Evolutionary conservation across 2,113 vertebrate species (phyloP), one percentile per base, ranked within the genome.

Genomic region (Forbesichthys agassizii): DNA sequence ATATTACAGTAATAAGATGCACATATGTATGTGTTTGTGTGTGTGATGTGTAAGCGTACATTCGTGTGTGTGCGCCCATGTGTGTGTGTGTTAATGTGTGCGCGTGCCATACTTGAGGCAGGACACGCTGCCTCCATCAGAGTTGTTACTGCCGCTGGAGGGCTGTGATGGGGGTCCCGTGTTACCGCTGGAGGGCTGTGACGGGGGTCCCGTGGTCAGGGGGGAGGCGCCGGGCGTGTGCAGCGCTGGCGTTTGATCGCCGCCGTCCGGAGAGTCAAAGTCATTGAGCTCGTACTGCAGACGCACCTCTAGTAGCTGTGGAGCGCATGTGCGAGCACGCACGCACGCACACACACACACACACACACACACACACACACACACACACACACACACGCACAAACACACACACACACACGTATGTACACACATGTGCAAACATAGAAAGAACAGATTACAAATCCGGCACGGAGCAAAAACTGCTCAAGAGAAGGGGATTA

Each of bases 71-170:
- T 46, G 48, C 27, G 27, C 27, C 27, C 27, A 2, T 48, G 7
- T 12, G 12, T 65, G 47, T 64, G 70, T 73, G 13, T 42, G 42
- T 71, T 48, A 12, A n/a, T 33, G 69, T n/a, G 56, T 56, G 52
- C 3, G 42, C n/a, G 48, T 8, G 57, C 66, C 84, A 9, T 93
- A 99, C 98, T 95, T 99, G 83, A 99, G 95, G 87, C 97, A 98
- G 57, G 98, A 97, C 10, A 98, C 92, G 80, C 96, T 98, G 92
- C 96, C 95, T 58, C 96, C 95, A 59, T 98, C 96, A 11, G 96
- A 98, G 16, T 96, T 98, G 91, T 95, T 98, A 91, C 97, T 98
- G 79, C 96, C 98, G 82, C 95, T 98, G 69, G 96, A 98, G 5
- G 97, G 95, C 69, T 97, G 98, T 64, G 96, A 95, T 2, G 27